Percentiles rank a stretch among this genome's conserved stretches.
phyloP scores from a whole-genome alignment of 2,888 invertebrate genomes.

The Amaurobius ferox region DNA sequence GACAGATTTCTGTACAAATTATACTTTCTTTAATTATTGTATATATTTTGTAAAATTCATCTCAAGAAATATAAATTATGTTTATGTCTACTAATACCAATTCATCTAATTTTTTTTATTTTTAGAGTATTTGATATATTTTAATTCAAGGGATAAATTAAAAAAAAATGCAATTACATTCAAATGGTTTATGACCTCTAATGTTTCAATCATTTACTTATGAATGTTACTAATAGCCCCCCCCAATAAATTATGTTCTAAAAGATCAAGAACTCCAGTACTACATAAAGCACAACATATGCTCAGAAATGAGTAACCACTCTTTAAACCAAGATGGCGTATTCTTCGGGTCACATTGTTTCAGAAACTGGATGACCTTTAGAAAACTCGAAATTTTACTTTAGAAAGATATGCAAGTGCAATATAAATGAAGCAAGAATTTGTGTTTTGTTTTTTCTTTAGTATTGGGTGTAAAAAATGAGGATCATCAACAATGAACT shows the following conservation, averaged over 20 bases:
- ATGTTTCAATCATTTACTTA: not conserved
- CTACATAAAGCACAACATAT: not conserved
- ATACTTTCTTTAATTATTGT: too few relatives aligned
- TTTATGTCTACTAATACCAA: too few relatives aligned
- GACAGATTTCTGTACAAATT: too few relatives aligned
- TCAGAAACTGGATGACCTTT: not conserved
- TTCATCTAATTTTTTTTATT: too few relatives aligned
- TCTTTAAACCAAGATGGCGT: not conserved
- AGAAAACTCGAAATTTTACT: not conserved
- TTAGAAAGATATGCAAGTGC: conserved; percentile 1
- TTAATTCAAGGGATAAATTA: too few relatives aligned
- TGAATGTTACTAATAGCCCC: not conserved
- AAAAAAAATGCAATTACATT: too few relatives aligned
- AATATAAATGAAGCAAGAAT: not conserved
- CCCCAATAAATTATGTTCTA: too few relatives aligned
- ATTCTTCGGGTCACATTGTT: not conserved
- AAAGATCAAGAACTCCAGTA: not conserved
- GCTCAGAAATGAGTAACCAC: too few relatives aligned
- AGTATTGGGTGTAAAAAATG: not conserved
- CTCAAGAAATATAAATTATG: too few relatives aligned
- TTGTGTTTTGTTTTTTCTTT: too few relatives aligned
- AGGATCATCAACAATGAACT: not conserved
- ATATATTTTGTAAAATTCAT: too few relatives aligned
- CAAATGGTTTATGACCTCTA: not conserved
- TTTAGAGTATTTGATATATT: too few relatives aligned